These are phyloP conservation scores for Danio jaintianensis DNA, from an alignment of 2,797 vertebrate genomes.

Conservation along the genomic window DNA sequence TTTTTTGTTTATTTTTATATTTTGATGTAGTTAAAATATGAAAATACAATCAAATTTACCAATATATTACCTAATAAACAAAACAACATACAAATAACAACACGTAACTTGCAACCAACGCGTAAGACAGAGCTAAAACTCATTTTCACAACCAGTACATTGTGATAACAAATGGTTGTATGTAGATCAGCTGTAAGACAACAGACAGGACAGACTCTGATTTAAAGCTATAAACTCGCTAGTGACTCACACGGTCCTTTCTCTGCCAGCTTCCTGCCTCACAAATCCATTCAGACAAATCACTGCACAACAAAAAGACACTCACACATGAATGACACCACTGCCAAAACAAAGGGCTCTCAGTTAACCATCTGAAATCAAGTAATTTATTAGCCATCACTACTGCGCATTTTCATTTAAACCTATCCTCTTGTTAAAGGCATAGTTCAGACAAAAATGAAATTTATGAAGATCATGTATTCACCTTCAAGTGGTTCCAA, in stretches of 20 bases:
- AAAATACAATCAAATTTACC: background rate
- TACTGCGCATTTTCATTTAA: background rate
- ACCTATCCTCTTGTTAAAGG: too few species aligned
- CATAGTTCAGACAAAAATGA: too few species aligned
- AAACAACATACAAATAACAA: background rate
- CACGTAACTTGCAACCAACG: background rate
- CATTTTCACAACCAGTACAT: background rate
- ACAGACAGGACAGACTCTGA: conserved; percentile 27
- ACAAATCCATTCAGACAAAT: conserved; percentile 36
- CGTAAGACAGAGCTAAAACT: background rate
- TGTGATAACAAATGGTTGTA: background rate
- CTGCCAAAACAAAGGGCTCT: conserved; percentile 16
- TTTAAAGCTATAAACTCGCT: conserved; percentile 48
- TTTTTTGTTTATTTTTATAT: too few species aligned
- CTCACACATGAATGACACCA: conserved; percentile 21
- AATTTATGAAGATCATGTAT: too few species aligned
- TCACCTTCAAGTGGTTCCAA: too few species aligned
- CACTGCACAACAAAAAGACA: conserved; percentile 24
- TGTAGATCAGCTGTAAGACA: conserved; percentile 30
- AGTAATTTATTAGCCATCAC: background rate
- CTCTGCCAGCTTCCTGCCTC: conserved; percentile 35
- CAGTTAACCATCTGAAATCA: conserved; percentile 21
- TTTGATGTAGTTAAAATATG: too few species aligned
- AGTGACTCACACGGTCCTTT: conserved; percentile 36
- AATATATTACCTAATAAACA: background rate